Percentiles rank a stretch among this genome's conserved stretches.
Conservation (phyloP, 1,140 invertebrate genomes). For the Papilio machaon region DNA sequence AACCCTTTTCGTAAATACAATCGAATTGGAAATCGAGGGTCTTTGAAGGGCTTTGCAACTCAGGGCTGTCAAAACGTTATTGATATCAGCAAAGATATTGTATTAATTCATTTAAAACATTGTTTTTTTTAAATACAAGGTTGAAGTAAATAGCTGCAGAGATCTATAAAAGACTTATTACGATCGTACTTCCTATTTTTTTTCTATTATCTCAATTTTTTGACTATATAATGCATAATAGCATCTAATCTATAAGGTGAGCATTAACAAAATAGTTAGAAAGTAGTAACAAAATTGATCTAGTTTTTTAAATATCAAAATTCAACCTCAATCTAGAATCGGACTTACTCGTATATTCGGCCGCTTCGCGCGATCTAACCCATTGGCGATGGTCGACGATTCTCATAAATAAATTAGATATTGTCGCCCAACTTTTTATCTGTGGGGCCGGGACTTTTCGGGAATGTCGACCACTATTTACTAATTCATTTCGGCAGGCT, state of each 20-base stretch:
- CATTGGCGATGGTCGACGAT: constrained; percentile 42
- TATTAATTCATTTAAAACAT: not conserved
- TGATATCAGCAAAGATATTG: not conserved
- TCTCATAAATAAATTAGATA: constrained; percentile 76
- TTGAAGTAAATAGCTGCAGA: no score
- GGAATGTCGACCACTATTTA: constrained; percentile 77
- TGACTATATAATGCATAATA: no score
- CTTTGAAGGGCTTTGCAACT: constrained; percentile 14
- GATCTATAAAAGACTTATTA: no score
- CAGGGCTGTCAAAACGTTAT: constrained; percentile 18
- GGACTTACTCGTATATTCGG: not conserved
- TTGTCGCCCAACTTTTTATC: constrained; percentile 67
- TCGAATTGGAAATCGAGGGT: constrained; percentile 27
- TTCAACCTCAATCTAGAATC: not conserved
- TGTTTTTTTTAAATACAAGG: no score
- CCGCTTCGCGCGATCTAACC: constrained; percentile 44
- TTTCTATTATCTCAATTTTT: no score
- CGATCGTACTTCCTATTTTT: no score
- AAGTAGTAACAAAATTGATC: no score
- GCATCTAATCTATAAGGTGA: no score
- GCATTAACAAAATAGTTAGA: no score
- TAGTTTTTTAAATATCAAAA: no score
- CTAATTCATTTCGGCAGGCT: constrained; percentile 74
- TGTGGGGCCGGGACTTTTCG: constrained; percentile 52
- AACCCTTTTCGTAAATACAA: constrained; percentile 34